These are phyloP conservation scores for Streptopelia turtur DNA, from an alignment of 2,797 vertebrate species.

Conservation along the genomic window DNA sequence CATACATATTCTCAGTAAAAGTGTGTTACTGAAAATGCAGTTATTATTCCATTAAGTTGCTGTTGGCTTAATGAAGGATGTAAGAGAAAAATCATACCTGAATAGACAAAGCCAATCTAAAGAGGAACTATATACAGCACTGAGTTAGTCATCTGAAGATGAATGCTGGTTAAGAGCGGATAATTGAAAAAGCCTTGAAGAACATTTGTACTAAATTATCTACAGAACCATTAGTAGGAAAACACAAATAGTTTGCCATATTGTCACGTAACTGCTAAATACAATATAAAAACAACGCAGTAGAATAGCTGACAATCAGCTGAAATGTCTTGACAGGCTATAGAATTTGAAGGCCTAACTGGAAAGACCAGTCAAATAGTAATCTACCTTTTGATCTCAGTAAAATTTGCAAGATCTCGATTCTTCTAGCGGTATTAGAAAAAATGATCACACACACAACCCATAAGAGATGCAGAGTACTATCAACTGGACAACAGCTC, in stretches of 20 bases:
- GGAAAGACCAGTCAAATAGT: not conserved
- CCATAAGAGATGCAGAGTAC: not conserved
- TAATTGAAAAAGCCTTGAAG: slow-evolving; percentile 10
- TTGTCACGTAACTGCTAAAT: not conserved
- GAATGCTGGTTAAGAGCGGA: not conserved
- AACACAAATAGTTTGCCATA: not conserved
- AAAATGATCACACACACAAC: not conserved
- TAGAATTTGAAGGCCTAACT: not conserved
- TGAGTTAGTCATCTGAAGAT: slow-evolving; percentile 8
- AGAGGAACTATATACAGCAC: not conserved
- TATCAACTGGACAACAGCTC: not conserved
- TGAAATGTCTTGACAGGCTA: not conserved
- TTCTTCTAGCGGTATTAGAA: not conserved
- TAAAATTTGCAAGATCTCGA: not conserved
- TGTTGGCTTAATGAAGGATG: slow-evolving; percentile 2
- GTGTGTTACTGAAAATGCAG: not conserved
- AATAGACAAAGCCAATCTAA: not conserved
- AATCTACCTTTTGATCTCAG: not conserved
- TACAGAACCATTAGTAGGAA: slow-evolving; percentile 3
- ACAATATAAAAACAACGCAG: not conserved
- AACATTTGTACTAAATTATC: not conserved
- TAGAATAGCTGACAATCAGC: not conserved
- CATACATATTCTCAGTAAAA: slow-evolving; percentile 3
- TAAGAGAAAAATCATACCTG: not conserved
- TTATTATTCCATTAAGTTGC: slow-evolving; percentile 47